Evolutionary conservation across 2,797 vertebrate genomes (phyloP).

Genomic region (Australoheros facetus): DNA sequence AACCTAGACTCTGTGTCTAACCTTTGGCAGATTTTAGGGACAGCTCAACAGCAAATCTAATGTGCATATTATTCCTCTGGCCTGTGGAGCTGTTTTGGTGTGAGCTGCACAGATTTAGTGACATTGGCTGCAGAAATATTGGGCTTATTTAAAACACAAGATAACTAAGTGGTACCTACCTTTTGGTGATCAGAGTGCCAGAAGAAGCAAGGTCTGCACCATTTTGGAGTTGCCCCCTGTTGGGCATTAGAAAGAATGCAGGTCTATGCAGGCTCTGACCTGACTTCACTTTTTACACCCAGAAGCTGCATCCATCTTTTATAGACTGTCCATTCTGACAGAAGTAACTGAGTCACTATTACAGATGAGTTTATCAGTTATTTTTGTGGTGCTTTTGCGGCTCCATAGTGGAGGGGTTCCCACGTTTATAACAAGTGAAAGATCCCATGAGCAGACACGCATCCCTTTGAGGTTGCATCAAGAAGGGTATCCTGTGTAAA

Average conservation of each 20-base stretch:
- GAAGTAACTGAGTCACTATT: neutral
- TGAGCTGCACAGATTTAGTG: neutral
- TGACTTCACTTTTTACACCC: neutral
- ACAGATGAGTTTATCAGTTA: neutral
- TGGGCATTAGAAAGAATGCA: neutral
- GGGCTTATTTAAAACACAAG: no score
- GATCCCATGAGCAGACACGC: neutral
- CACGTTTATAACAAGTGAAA: neutral
- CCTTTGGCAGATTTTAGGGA: neutral
- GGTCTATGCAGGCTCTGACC: neutral
- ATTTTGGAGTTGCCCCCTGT: rapidly evolving
- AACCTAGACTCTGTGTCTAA: neutral
- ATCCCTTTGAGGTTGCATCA: no score
- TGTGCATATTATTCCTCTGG: no score
- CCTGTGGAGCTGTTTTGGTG: neutral
- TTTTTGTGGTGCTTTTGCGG: neutral
- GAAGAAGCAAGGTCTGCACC: neutral
- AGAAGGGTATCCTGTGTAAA: neutral
- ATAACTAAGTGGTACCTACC: rapidly evolving
- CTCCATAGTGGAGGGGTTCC: neutral
- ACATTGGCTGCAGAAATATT: no score
- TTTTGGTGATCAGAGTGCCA: neutral
- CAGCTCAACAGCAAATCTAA: neutral
- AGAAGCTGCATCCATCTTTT: neutral
- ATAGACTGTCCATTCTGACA: neutral